These are phyloP conservation scores for Doryteuthis pealeii DNA, from an alignment of 1,140 invertebrate genomes.

Conservation along the genomic window DNA sequence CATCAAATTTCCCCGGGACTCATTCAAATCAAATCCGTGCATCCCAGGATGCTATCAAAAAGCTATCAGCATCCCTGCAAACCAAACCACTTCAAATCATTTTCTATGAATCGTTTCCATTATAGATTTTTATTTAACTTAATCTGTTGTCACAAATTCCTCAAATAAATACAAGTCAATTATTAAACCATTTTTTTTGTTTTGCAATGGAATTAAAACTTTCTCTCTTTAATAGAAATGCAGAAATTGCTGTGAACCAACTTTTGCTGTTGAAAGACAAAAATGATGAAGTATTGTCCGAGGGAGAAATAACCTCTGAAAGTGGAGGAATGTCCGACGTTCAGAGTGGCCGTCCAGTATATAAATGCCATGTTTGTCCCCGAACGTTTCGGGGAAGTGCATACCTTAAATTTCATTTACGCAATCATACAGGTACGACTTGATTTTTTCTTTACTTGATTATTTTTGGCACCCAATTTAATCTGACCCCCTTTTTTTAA, in stretches of 20 bases:
- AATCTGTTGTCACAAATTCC: too few species aligned
- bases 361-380: constrained; percentile 51
- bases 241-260: constrained; percentile 48
- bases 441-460: background rate
- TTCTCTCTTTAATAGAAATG: constrained; percentile 35
- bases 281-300: background rate
- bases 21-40: too few species aligned
- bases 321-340: background rate
- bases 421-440: constrained; percentile 54
- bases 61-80: too few species aligned
- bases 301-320: background rate
- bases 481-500: too few species aligned
- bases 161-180: too few species aligned
- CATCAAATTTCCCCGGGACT: too few species aligned
- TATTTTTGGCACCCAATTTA: too few species aligned
- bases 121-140: too few species aligned
- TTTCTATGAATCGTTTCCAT: too few species aligned
- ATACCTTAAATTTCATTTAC: constrained; percentile 54
- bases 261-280: constrained; percentile 38
- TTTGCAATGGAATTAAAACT: constrained; percentile 1
- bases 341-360: constrained; percentile 15
- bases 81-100: too few species aligned
- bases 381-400: constrained; percentile 45
- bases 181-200: too few species aligned
- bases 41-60: too few species aligned